Evolutionary conservation across 1,140 invertebrate species (phyloP), one percentile per base, ranked within the genome.

Genomic region (Drosophila rhopaloa): DNA sequence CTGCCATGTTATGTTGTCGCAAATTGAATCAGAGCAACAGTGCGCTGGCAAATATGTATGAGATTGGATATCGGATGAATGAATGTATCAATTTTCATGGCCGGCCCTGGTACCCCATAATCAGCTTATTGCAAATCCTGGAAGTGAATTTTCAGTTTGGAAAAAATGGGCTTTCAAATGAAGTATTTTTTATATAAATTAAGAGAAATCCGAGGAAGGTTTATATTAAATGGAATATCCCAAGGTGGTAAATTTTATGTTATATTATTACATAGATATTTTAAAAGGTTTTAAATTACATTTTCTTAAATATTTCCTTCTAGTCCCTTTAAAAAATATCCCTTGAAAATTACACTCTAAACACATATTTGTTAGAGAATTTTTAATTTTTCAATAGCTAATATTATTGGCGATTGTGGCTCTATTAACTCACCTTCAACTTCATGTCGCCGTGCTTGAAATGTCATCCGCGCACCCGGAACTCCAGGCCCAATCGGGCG

Each of bases 401-500:
- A 24, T 24, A 2, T 24, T 24, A 24, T 24, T 24, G 4, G 24
- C 24, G 4, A 24, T 24, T 24, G 24, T 32, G 29, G 7, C 29
- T 32, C 29, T 6, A 32, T 32, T 29, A 48, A 77, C 90, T 92
- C 79, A 94, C 94, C 92, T 97, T 97, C 74, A 97, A 94, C 92
- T 97, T 97, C 93, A 97, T 95, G 91, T 97, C 96, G 80, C 96
- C 96, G 57, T 95, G 94, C 79, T 95, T 95, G 93, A 97, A 97
- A 93, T 97, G 97, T 90, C 95, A 95, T 46, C 94, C 94, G 67
- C 95, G 94, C 16, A 96, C 96, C 79, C 94, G 94, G 90, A 97
- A 97, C 86, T 96, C 94, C 40, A 96, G 93, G 5, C 95, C 95
- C 8, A 97, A 92, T n/a, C 95, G 95, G 4, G 96, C 95, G 43